These are phyloP conservation scores for Apocrypta bakeri DNA, from an alignment of 1,140 invertebrate species.

Conservation along the genomic window DNA sequence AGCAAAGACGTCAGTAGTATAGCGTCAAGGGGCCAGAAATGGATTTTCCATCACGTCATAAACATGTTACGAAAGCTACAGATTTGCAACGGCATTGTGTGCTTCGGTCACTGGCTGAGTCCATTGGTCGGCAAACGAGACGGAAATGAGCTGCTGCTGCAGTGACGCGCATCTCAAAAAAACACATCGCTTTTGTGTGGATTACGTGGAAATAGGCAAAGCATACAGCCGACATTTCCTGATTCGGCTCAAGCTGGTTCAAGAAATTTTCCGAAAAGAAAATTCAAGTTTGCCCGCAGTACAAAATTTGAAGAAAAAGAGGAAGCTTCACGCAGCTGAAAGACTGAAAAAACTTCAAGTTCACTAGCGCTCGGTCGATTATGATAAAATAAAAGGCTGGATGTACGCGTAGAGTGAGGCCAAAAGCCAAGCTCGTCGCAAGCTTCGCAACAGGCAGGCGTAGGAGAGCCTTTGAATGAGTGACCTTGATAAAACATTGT, in stretches of 20 bases:
- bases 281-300: not conserved
- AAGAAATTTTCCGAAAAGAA: not conserved
- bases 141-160: slow-evolving; percentile 41
- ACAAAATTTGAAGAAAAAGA: not conserved
- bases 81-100: slow-evolving; percentile 27
- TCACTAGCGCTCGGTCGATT: not conserved
- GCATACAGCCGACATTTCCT: not conserved
- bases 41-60: slow-evolving; percentile 10
- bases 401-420: not conserved
- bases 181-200: not conserved
- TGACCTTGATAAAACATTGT: slow-evolving; percentile 69
- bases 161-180: slow-evolving; percentile 48
- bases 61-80: not conserved
- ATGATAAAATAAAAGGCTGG: not conserved
- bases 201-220: not conserved
- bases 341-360: not conserved
- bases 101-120: slow-evolving; percentile 3
- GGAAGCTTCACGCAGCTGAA: not conserved
- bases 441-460: slow-evolving; percentile 57
- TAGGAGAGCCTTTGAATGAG: slow-evolving; percentile 61
- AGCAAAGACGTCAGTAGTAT: not conserved
- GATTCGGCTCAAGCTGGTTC: not conserved
- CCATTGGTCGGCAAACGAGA: not conserved
- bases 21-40: not conserved
- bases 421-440: not conserved